Evolutionary conservation across 2,888 invertebrate genomes (phyloP).

Genomic region (Sympetrum striolatum): DNA sequence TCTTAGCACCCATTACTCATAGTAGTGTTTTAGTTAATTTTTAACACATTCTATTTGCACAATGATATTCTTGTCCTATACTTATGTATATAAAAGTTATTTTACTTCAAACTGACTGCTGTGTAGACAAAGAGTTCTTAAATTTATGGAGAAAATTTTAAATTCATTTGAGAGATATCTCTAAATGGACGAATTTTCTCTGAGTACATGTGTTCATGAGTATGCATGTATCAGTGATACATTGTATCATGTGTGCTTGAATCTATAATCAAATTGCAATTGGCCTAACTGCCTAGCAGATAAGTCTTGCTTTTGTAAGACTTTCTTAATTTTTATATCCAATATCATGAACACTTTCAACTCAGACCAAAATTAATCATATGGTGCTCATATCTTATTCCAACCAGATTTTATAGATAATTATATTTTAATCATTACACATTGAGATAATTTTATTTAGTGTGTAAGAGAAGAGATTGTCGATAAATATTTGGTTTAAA

Average conservation of each 20-base stretch:
- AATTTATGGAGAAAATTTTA: background rate
- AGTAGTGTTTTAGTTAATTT: no score
- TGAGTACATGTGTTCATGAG: background rate
- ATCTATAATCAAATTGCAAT: background rate
- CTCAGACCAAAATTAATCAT: background rate
- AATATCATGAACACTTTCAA: background rate
- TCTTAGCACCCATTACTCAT: background rate
- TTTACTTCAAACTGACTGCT: background rate
- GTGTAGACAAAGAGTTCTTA: background rate
- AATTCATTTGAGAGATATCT: background rate
- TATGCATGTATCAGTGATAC: no score
- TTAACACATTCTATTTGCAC: no score
- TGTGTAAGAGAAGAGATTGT: no score
- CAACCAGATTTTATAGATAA: background rate
- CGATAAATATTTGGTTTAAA: no score
- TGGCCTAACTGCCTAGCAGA: background rate
- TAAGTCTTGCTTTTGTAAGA: background rate
- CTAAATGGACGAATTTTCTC: background rate
- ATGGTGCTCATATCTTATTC: constrained; percentile 29
- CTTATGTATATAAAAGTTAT: background rate
- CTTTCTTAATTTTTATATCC: background rate
- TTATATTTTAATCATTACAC: background rate
- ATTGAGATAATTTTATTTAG: background rate
- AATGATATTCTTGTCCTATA: no score
- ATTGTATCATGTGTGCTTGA: background rate